Percentiles rank a stretch among this genome's conserved stretches.
These are phyloP conservation scores for Astur gentilis DNA, from an alignment of 2,113 vertebrate species.

Conservation along the genomic window DNA sequence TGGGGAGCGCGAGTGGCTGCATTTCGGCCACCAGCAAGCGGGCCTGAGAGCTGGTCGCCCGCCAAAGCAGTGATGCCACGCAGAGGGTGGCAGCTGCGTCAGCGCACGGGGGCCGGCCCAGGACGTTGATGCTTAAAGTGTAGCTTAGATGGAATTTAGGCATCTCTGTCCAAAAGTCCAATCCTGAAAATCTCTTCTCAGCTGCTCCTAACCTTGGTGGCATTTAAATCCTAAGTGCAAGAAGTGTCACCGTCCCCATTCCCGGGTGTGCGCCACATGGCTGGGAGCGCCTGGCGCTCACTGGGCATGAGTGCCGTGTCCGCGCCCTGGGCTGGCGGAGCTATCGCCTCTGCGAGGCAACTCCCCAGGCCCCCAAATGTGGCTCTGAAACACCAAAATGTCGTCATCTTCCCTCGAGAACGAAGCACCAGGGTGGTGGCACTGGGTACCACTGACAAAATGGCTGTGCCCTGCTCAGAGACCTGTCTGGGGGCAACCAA, in stretches of 20 bases:
- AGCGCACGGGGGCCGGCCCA: not conserved
- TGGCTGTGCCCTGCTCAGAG: not conserved
- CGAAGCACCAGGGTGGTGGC: not conserved
- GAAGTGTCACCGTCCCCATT: not conserved
- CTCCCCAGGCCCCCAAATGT: rapidly evolving
- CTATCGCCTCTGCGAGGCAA: not conserved
- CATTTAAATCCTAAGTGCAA: conserved; percentile 47
- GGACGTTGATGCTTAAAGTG: not conserved
- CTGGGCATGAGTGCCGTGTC: rapidly evolving
- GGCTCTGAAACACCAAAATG: not conserved
- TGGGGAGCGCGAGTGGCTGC: rapidly evolving
- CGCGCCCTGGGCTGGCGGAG: rapidly evolving
- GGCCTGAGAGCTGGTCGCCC: not conserved
- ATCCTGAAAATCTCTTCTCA: conserved; percentile 59
- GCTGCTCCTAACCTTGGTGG: conserved; percentile 52
- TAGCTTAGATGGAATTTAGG: conserved; percentile 41
- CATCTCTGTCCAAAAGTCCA: conserved; percentile 39
- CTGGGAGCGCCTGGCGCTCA: rapidly evolving
- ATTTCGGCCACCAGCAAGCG: rapidly evolving
- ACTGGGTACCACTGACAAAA: rapidly evolving
- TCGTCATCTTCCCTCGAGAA: rapidly evolving
- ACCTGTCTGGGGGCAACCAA: rapidly evolving
- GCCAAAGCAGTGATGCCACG: not conserved
- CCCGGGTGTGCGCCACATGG: rapidly evolving
- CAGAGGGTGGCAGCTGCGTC: not conserved